Evolutionary conservation across 2,113 vertebrate species (phyloP), one percentile per base, ranked within the genome.

Genomic region (Nothobranchius kuhntae): DNA sequence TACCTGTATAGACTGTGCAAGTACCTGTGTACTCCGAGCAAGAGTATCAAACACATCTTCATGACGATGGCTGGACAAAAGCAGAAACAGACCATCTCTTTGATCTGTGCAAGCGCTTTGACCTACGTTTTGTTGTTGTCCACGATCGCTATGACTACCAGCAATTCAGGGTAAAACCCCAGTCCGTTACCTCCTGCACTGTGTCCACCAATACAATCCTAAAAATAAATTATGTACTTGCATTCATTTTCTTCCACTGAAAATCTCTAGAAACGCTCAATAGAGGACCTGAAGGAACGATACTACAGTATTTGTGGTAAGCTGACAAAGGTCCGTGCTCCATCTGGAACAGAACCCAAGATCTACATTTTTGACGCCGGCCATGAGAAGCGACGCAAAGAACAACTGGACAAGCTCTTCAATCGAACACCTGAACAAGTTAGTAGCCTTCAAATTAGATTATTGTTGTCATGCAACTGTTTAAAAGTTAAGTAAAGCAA

Each of bases 141-240:
- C 97, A 99, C 0, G 98, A 99, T 80, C 97, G 98, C 64, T 99
- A 98, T 0, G 97, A 99, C 87, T 95, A 98, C 89, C 98, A 99
- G 87, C 97, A 98, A 87, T 98, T 96, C 91, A 96, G 96, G 93
- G 98, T 99, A 90, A 95, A 59, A 7, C 9, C 17, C 26, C 13
- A 36, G 0, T n/a, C 54, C 1, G 7, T 66, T 13, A 36, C 8
- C 45, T 44, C 9, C 53, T 51, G 12, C 9, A 8, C 13, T 53
- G 13, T 40, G 38, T 40, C 2, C 2, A 0, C 40, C 61, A 46
- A 12, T 42, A 42, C 64, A 67, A 26, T 24, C 10, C 2, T 9
- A 40, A 38, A 24, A 11, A 11, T 21, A 65, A 65, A 5, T 35
- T 4, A 7, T 24, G 9, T 11, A 15, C 57, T 54, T 35, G 0